A percentile compares a stretch with the other conserved stretches of the same genome.
phyloP scores from a whole-genome alignment of 2,888 invertebrate genomes.

The Xestobium rufovillosum region DNA sequence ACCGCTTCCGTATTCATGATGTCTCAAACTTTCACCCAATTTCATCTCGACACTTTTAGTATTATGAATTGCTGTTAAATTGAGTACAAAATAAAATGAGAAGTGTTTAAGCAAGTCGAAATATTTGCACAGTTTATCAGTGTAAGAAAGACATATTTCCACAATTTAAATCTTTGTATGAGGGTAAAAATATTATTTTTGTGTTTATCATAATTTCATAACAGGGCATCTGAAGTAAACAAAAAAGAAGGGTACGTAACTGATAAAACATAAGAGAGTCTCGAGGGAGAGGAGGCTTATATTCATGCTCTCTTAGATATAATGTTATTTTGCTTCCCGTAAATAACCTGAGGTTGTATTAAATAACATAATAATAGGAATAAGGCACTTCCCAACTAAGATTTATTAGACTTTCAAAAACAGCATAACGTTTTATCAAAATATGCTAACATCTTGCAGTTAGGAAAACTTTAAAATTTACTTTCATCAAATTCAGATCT shows the following conservation, averaged over 20 bases:
- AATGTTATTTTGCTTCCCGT: slow-evolving; percentile 35
- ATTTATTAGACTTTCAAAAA: slow-evolving; percentile 38
- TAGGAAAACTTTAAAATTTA: too few relatives aligned
- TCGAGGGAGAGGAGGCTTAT: slow-evolving; percentile 36
- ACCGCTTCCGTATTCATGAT: background rate
- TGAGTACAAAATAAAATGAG: slow-evolving; percentile 36
- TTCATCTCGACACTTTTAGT: slow-evolving; percentile 39
- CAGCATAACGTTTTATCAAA: too few relatives aligned
- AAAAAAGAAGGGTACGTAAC: slow-evolving; percentile 36
- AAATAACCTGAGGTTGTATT: slow-evolving; percentile 33
- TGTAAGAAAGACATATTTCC: too few relatives aligned
- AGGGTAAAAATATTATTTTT: too few relatives aligned
- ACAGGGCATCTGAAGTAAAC: too few relatives aligned
- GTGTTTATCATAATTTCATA: too few relatives aligned
- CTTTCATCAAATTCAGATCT: too few relatives aligned
- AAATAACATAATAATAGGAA: slow-evolving; percentile 41
- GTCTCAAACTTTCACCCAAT: slow-evolving; percentile 39
- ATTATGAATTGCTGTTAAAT: slow-evolving; percentile 44
- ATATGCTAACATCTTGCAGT: too few relatives aligned
- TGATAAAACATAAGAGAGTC: slow-evolving; percentile 36
- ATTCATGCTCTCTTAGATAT: slow-evolving; percentile 40
- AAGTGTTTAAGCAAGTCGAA: slow-evolving; percentile 33
- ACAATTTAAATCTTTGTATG: too few relatives aligned
- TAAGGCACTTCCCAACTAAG: slow-evolving; percentile 34
- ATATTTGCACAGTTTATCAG: too few relatives aligned